Evolutionary conservation across 2,113 vertebrate species (phyloP).

Genomic region (Hyaena hyaena): DNA sequence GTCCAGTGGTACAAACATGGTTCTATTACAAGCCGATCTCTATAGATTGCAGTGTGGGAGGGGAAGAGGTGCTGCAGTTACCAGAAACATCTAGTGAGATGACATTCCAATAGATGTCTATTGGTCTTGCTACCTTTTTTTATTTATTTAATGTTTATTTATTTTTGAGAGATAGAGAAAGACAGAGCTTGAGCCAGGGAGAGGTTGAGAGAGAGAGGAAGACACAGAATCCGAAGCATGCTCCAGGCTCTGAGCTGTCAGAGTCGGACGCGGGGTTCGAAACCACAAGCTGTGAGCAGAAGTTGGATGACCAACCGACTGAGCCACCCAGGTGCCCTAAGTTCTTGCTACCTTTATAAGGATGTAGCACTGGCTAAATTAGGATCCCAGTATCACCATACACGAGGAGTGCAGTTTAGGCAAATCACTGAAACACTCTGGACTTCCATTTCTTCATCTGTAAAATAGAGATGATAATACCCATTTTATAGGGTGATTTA

Average conservation of each 20-base stretch:
- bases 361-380: background rate
- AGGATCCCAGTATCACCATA: background rate
- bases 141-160: no score
- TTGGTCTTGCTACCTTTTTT: background rate
- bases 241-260: no score
- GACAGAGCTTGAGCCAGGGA: no score
- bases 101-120: background rate
- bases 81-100: background rate
- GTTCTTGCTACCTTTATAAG: background rate
- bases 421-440: background rate
- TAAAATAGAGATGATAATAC: background rate
- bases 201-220: no score
- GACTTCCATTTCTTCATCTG: background rate
- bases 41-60: background rate
- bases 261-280: no score
- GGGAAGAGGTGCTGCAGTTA: background rate
- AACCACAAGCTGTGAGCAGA: no score
- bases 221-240: no score
- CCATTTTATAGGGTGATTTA: constrained; percentile 1
- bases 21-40: background rate
- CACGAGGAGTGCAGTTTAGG: background rate
- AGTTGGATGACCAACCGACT: no score
- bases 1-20: background rate
- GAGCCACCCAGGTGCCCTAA: no score
- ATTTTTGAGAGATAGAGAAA: no score